Evolutionary conservation across 2,797 vertebrate genomes (phyloP).

Genomic region (Phalanger gymnotis): DNA sequence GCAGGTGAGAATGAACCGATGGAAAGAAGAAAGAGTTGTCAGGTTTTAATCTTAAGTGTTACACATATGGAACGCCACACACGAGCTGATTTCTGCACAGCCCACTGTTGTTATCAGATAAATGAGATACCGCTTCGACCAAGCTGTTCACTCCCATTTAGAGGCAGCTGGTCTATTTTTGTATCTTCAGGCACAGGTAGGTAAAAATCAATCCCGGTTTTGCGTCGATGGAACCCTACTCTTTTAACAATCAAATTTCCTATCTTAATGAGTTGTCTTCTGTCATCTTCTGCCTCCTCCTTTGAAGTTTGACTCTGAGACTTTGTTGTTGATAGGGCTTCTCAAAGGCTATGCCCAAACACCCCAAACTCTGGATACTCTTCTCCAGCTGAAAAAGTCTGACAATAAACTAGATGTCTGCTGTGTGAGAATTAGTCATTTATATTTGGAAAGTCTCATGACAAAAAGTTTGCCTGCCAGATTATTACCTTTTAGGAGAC

Average conservation of each 20-base stretch:
- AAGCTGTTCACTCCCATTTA: constrained; percentile 34
- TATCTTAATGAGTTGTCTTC: constrained; percentile 38
- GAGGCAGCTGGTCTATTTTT: constrained; percentile 57
- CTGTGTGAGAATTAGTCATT: not conserved
- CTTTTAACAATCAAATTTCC: constrained; percentile 41
- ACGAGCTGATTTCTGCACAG: constrained; percentile 45
- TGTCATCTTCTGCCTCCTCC: not conserved
- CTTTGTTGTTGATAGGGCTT: not conserved
- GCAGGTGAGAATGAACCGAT: constrained; percentile 60
- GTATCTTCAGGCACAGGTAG: not conserved
- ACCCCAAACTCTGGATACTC: not conserved
- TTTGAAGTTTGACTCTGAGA: not conserved
- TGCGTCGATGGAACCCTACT: constrained; percentile 38
- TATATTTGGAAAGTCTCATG: not conserved
- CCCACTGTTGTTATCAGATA: constrained; percentile 31
- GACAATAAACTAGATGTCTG: not conserved
- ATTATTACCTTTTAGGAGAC: not conserved
- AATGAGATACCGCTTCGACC: constrained; percentile 53
- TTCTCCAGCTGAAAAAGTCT: not conserved
- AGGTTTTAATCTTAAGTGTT: constrained; percentile 53
- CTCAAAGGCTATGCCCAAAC: not conserved
- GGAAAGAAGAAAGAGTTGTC: constrained; percentile 55
- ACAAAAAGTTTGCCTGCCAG: not conserved
- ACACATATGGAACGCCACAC: constrained; percentile 39
- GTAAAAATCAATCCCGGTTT: constrained; percentile 49